Evolutionary conservation across 2,888 invertebrate species (phyloP).

Genomic region (Nymphalis polychloros): DNA sequence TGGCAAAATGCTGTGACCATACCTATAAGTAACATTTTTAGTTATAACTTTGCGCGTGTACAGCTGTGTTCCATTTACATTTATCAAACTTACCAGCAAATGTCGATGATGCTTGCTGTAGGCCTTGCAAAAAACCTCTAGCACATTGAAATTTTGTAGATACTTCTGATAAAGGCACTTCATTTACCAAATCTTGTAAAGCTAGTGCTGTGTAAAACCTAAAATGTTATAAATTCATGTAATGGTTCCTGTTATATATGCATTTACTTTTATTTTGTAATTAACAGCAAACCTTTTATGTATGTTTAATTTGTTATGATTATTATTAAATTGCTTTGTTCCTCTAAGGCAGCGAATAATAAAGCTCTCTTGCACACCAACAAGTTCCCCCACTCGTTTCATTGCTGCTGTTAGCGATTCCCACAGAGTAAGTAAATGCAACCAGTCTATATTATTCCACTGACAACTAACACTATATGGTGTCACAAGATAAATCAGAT

Average conservation of each 20-base stretch:
- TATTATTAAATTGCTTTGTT: slow-evolving; percentile 80
- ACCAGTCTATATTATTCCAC: slow-evolving; percentile 90
- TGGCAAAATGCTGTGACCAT: slow-evolving; percentile 98
- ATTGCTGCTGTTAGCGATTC: slow-evolving; percentile 89
- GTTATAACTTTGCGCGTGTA: neutral
- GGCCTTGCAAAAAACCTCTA: slow-evolving; percentile 94
- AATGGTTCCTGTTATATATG: too few species aligned
- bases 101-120: slow-evolving; percentile 97
- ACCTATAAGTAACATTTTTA: slow-evolving; percentile 77
- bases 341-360: slow-evolving; percentile 89
- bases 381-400: slow-evolving; percentile 92
- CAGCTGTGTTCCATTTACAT: neutral
- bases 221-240: slow-evolving; percentile 24
- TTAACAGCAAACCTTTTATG: slow-evolving; percentile 82
- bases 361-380: slow-evolving; percentile 94
- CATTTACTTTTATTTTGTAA: neutral
- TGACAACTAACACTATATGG: slow-evolving; percentile 94
- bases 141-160: slow-evolving; percentile 92
- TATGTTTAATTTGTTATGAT: slow-evolving; percentile 80
- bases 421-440: slow-evolving; percentile 90
- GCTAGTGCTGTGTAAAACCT: slow-evolving; percentile 95
- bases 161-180: slow-evolving; percentile 90
- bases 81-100: slow-evolving; percentile 87
- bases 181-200: slow-evolving; percentile 95
- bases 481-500: slow-evolving; percentile 96